Evolutionary conservation across 2,888 invertebrate genomes (phyloP).

Genomic region (Malachius bipustulatus): DNA sequence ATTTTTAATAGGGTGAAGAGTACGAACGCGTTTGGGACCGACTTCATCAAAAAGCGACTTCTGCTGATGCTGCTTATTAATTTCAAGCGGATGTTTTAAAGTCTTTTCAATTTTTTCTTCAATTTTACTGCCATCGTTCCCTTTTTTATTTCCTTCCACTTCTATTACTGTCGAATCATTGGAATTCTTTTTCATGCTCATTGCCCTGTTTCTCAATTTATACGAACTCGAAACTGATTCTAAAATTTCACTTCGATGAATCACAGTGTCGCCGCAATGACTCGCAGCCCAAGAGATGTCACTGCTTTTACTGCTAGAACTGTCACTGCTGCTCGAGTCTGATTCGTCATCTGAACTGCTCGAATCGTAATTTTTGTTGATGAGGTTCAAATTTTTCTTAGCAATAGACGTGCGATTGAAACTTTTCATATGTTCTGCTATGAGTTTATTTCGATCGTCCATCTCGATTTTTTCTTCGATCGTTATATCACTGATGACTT

Average conservation of each 20-base stretch:
- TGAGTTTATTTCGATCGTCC: slow-evolving; percentile 6
- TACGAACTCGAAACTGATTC: too few species aligned
- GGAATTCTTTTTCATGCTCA: slow-evolving; percentile 9
- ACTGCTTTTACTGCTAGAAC: background rate
- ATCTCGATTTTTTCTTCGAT: background rate
- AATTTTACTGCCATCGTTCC: too few species aligned
- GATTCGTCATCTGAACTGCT: background rate
- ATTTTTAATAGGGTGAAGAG: too few species aligned
- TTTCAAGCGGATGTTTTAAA: too few species aligned
- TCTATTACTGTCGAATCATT: background rate
- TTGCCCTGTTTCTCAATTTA: too few species aligned
- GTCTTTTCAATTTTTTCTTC: too few species aligned
- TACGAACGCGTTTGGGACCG: too few species aligned
- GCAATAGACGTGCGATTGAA: slow-evolving; percentile 27
- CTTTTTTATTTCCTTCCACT: too few species aligned
- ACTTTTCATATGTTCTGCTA: slow-evolving; percentile 17
- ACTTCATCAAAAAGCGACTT: too few species aligned
- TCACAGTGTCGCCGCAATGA: background rate
- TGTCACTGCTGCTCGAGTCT: background rate
- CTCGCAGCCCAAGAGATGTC: background rate
- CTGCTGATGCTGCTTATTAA: too few species aligned
- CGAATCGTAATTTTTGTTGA: slow-evolving; percentile 16
- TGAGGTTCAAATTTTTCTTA: slow-evolving; percentile 30
- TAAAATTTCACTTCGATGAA: too few species aligned
- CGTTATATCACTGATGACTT: slow-evolving; percentile 13